Base-by-base conservation (phyloP, 2,888 invertebrate species). In the Tricholauxania praeusta region DNA sequence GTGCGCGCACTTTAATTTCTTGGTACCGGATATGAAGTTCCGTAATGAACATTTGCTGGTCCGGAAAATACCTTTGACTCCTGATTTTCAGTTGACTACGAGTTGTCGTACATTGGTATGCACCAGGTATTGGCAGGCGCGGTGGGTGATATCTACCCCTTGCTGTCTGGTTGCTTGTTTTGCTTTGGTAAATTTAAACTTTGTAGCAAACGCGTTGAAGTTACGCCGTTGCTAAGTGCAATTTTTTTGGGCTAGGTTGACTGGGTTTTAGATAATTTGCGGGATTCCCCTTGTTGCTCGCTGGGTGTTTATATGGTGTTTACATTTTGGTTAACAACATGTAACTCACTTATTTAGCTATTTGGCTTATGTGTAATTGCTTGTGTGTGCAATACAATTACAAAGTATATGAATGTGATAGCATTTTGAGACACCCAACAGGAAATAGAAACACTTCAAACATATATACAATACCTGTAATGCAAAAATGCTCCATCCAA, bases 11-110 rank as follows among this genome's bases (percentile, higher is more conserved):
- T 82, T 80, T 81, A 85, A 82, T 83, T 84, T 82, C 83, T 62
- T 81, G 82, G 80, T 79, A 88, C 92, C 93, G 93, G 93, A 93
- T 93, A 93, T 93, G 93, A 93, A 92, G 91, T 92, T 92, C 93
- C 93, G 93, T 92, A 93, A 91, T 92, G 93, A 92, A 93, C 92
- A 93, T 93, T 93, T 93, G 65, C 62, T 80, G 79, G 78, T 79
- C 82, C 82, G 82, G 82, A 83, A 83, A 83, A 83, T 80, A 81
- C 81, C 80, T 81, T 79, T 80, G 80, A 82, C 81, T 80, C 77
- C 80, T 80, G 77, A 81, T 80, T 81, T 81, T 80, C 81, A 76
- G 75, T 78, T 78, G 67, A 70, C 72, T 22, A 22, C 67, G 22
- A 39, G 64, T 52, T 10, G 32, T 47, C 48, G 57, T 6, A 28